Conservation (phyloP, 2,797 vertebrate species). For the Pangasius djambal region DNA sequence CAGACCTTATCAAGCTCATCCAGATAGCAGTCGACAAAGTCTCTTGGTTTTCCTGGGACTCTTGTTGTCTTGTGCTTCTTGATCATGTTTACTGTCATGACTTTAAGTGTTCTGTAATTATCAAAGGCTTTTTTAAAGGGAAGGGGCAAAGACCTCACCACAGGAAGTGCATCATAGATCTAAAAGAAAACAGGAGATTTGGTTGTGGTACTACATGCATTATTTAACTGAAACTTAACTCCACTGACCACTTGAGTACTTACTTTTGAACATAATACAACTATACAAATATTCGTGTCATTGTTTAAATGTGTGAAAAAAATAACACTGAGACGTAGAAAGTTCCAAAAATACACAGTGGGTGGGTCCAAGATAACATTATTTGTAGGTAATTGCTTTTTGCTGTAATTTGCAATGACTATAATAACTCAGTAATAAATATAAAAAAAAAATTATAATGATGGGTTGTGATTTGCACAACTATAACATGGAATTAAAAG, state of each 20-base stretch:
- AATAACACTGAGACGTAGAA: too few relatives aligned
- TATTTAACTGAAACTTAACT: background rate
- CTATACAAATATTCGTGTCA: background rate
- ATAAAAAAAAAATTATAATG: too few relatives aligned
- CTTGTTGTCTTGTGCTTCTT: conserved; percentile 61
- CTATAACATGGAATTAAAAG: background rate
- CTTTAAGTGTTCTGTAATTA: conserved; percentile 13
- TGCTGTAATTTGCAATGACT: background rate
- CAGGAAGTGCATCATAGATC: conserved; percentile 71
- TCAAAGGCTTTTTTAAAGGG: conserved; percentile 60
- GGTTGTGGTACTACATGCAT: background rate
- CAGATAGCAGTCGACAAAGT: conserved; percentile 71
- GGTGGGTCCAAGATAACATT: background rate
- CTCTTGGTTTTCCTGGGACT: conserved; percentile 62
- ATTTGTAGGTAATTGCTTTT: background rate
- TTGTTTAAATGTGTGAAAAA: background rate
- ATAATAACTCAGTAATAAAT: background rate
- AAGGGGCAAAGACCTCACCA: conserved; percentile 63
- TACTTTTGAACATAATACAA: background rate
- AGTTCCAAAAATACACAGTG: too few relatives aligned
- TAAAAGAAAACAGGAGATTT: conserved; percentile 37
- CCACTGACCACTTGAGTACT: background rate
- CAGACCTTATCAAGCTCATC: conserved; percentile 66
- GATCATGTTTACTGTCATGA: conserved; percentile 41
- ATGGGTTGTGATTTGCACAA: background rate